Base-by-base conservation (phyloP, 2,113 vertebrate genomes). In the Xiphophorus maculatus region DNA sequence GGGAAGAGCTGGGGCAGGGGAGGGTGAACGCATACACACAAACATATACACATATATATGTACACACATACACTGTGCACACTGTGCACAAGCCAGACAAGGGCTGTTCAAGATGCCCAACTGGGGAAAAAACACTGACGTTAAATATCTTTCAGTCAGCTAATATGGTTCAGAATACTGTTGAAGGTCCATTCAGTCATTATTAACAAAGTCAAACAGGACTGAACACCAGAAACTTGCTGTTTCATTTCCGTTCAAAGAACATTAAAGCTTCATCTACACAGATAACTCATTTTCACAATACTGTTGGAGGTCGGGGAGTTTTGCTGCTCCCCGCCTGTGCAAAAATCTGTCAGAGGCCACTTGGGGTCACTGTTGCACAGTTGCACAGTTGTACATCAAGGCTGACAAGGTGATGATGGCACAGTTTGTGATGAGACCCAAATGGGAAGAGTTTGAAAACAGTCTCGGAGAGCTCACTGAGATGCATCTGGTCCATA, bases 301-400 rank as follows among this genome's bases (percentile, higher is more conserved):
- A 91, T 90, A 92, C 89, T 90, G 89, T 85, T 81, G 86, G 89
- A 87, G 90, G 88, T 88, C 80, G 75, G 88, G 51, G 86, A 88
- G 82, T 74, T 69, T 51, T 71, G 73, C 69, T 66, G 73, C 90
- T 89, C 85, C 88, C 87, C 80, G 12, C 15, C 82, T 91, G 88
- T 92, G 92, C 90, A 93, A 93, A 92, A 86, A 84, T 67, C 73
- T 83, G 78, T 80, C 35, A 1, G 37, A 37, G 76, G 69, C 88
- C 89, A 90, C 83, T 72, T 37, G 79, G 80, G 76, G 88, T 70
- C 85, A 15, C 84, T 58, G 73, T 82, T 76, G 77, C 79, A 67
- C 30, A 30, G 30, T 3, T 28, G 28, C 28, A 28, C 87, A 22
- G 77, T 17, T 86, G 73, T 66, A 42, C 42, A 14, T 70, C 77